Evolutionary conservation across 2,797 vertebrate species (phyloP).

Genomic region (Chelidonichthys spinosus): DNA sequence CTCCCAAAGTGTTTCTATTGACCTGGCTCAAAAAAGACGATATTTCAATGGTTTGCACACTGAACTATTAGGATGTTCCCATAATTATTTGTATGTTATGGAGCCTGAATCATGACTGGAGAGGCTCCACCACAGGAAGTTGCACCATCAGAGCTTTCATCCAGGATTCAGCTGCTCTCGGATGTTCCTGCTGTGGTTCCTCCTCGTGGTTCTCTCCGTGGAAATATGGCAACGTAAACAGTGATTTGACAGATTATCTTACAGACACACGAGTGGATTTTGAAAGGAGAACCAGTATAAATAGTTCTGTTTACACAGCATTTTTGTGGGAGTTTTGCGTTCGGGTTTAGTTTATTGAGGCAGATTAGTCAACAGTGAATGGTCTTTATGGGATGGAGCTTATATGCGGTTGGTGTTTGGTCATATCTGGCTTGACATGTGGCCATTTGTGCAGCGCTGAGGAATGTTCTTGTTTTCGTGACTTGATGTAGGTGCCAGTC

Average conservation of each 20-base stretch:
- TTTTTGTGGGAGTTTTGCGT: neutral
- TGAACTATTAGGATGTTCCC: neutral
- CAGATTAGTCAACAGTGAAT: neutral
- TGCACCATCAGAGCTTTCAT: constrained; percentile 15
- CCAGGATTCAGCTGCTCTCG: constrained; percentile 3
- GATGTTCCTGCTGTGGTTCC: neutral
- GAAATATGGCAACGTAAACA: constrained; percentile 11
- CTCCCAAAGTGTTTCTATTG: neutral
- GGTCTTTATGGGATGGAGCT: neutral
- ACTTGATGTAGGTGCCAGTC: constrained; percentile 6
- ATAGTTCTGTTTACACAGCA: neutral
- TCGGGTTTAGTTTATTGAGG: neutral
- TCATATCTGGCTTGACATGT: neutral
- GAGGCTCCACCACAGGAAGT: neutral
- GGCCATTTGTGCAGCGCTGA: neutral
- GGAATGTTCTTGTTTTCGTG: constrained; percentile 1
- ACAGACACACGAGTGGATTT: neutral
- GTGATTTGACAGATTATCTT: neutral
- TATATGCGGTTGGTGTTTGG: neutral
- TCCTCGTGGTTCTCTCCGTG: neutral
- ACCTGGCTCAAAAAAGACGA: neutral
- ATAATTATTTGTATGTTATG: neutral
- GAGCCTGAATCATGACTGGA: neutral
- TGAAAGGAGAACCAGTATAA: neutral
- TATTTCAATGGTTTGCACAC: neutral